Base-by-base conservation (phyloP, 2,797 vertebrate genomes). In the Rhadinocentrus ornatus region DNA sequence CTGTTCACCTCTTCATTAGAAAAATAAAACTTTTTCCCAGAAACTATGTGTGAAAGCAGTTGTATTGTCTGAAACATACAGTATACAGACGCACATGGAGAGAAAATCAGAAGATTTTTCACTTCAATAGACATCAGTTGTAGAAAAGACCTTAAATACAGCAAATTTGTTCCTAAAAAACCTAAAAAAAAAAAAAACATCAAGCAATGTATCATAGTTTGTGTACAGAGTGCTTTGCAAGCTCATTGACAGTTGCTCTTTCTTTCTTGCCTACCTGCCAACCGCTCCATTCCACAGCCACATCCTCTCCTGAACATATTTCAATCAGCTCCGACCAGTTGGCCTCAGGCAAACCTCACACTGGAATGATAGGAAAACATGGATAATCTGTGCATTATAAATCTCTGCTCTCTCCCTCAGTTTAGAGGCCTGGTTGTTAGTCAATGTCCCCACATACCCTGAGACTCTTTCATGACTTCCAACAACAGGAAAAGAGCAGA, bases 331-430 rank as follows among this genome's bases (percentile, higher is more conserved):
- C 26, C 0, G 55, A 73, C 71, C 24, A 29, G 69, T 60, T 5
- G 6, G 78, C 79, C 83, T 9, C 39, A 69, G 80, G 77, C 73
- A 59, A 75, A 57, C 10, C 46, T 41, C 29, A 59, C 59, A 48
- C 31, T 53, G 22, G 58, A 66, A 66, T 54, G 35, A 78, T 58
- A 76, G 69, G 73, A 84, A 90, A 90, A 88, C 86, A 85, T 56
- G 66, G 71, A 78, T 32, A 26, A 78, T 72, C 78, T 70, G 75
- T 66, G 10, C 37, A 26, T 75, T 83, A 78, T 85, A 88, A 90
- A 83, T 88, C 83, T 86, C 65, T 89, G 87, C 71, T 81, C 60
- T 81, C 50, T 57, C 73, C 83, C 81, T 69, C 59, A 62, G 72
- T 70, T 70, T 27, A 44, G 62, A 69, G 63, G 58, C 34, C 73